Evolutionary conservation across 2,797 vertebrate genomes (phyloP).

Genomic region (Megaceryle alcyon): DNA sequence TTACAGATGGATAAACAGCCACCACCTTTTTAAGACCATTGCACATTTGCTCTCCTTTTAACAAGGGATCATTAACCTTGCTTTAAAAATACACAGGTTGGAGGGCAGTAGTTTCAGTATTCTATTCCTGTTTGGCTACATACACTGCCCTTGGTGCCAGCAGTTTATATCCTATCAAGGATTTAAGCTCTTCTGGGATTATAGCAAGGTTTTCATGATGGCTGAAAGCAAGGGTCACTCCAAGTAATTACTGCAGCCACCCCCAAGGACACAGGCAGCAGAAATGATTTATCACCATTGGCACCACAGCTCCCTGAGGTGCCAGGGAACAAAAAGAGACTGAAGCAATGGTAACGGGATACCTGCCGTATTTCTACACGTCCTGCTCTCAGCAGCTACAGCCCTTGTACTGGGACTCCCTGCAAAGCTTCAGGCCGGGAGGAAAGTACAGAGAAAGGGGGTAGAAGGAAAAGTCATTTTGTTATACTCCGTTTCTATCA

Average conservation of each 20-base stretch:
- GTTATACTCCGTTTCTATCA: not conserved
- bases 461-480: not conserved
- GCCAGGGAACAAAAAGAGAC: constrained; percentile 5
- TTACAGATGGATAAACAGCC: not conserved
- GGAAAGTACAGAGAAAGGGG: not conserved
- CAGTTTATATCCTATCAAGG: constrained; percentile 51
- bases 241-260: constrained; percentile 19
- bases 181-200: constrained; percentile 57
- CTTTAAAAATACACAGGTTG: constrained; percentile 43
- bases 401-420: not conserved
- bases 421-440: not conserved
- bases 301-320: not conserved
- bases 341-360: not conserved
- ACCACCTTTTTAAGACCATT: not conserved
- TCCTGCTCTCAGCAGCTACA: not conserved
- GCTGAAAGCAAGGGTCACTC: constrained; percentile 51
- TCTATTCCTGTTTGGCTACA: not conserved
- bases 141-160: constrained; percentile 26
- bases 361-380: not conserved
- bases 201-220: constrained; percentile 9
- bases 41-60: not conserved
- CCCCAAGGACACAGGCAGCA: constrained; percentile 34
- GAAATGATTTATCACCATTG: constrained; percentile 37
- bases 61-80: constrained; percentile 53
- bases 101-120: not conserved